Evolutionary conservation across 2,888 invertebrate species (phyloP).

Genomic region (Cerastoderma edule): DNA sequence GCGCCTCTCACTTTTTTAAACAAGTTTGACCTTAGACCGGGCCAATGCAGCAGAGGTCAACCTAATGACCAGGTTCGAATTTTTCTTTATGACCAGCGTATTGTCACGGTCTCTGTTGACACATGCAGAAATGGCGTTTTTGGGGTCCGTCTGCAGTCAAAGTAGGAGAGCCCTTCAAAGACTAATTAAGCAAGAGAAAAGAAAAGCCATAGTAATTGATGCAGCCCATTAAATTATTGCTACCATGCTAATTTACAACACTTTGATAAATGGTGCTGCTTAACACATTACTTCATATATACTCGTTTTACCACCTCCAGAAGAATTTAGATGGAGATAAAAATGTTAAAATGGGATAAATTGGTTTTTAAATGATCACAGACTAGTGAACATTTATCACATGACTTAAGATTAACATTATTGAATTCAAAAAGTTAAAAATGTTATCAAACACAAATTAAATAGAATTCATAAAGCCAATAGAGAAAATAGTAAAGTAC

Average conservation of each 20-base stretch:
- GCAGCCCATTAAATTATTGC: slow-evolving; percentile 35
- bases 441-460: too few relatives aligned
- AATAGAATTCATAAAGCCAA: too few relatives aligned
- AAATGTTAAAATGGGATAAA: too few relatives aligned
- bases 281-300: slow-evolving; percentile 28
- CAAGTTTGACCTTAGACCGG: slow-evolving; percentile 49
- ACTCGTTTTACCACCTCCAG: neutral
- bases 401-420: too few relatives aligned
- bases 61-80: slow-evolving; percentile 59
- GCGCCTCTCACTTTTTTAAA: slow-evolving; percentile 56
- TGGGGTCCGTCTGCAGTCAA: slow-evolving; percentile 37
- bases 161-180: slow-evolving; percentile 57
- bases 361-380: too few relatives aligned
- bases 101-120: slow-evolving; percentile 45
- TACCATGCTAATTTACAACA: slow-evolving; percentile 32
- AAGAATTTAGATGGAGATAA: too few relatives aligned
- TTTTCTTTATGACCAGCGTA: slow-evolving; percentile 59
- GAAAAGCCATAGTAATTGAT: slow-evolving; percentile 60
- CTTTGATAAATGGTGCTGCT: slow-evolving; percentile 50
- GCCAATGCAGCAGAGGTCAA: slow-evolving; percentile 41
- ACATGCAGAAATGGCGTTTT: slow-evolving; percentile 44
- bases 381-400: too few relatives aligned
- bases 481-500: too few relatives aligned
- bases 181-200: slow-evolving; percentile 54
- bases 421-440: too few relatives aligned